phyloP scores from a whole-genome alignment of 2,888 invertebrate genomes.

The Lycophotia porphyrea region DNA sequence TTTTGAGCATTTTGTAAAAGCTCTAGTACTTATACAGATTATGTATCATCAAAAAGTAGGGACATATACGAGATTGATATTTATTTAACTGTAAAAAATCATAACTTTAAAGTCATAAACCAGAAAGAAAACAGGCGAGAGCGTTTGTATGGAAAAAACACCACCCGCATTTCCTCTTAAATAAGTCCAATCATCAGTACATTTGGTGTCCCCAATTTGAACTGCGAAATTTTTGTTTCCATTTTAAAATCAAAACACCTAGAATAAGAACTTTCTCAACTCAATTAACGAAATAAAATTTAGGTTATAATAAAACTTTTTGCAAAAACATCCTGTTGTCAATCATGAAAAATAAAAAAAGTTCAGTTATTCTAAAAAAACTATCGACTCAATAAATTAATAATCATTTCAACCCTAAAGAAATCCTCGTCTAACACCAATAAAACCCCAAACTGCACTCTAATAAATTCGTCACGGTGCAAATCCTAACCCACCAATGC shows the following conservation, averaged over 20 bases:
- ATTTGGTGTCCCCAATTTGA: not conserved
- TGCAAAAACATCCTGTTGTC: not conserved
- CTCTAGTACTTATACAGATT: too few relatives aligned
- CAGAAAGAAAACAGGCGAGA: too few relatives aligned
- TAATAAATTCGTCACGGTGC: constrained; percentile 34
- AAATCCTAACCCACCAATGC: constrained; percentile 60
- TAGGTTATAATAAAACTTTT: not conserved
- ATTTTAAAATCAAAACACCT: not conserved
- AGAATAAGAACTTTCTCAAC: not conserved
- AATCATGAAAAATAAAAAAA: not conserved
- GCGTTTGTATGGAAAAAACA: too few relatives aligned
- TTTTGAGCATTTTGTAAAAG: too few relatives aligned
- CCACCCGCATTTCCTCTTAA: too few relatives aligned
- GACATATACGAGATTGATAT: too few relatives aligned
- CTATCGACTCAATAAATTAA: not conserved
- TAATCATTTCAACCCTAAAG: not conserved
- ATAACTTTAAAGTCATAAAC: too few relatives aligned
- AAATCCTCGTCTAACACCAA: constrained; percentile 8
- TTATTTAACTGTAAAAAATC: too few relatives aligned
- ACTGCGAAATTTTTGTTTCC: not conserved
- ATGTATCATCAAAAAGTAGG: too few relatives aligned
- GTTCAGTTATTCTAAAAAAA: not conserved
- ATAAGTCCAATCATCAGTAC: not conserved
- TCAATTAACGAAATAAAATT: not conserved
- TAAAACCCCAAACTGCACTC: constrained; percentile 15